Conservation (phyloP, 2,113 vertebrate species). For the Dicentrarchus labrax region DNA sequence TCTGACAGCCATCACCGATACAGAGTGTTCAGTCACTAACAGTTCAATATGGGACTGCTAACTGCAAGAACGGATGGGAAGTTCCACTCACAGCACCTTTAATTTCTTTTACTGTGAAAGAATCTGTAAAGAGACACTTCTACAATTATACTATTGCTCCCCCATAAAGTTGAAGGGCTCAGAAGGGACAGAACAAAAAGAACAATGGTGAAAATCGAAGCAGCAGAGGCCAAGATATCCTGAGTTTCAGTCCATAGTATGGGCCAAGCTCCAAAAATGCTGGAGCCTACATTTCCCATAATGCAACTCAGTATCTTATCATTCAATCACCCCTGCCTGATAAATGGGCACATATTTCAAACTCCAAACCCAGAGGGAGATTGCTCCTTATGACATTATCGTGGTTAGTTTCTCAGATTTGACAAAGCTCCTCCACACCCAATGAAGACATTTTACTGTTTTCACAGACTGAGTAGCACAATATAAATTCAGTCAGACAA, state of each 20-base stretch:
- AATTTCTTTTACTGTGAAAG: neutral
- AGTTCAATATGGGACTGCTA: too few relatives aligned
- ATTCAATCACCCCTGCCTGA: neutral
- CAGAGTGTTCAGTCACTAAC: too few relatives aligned
- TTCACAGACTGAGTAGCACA: neutral
- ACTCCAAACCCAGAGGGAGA: neutral
- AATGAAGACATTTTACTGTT: neutral
- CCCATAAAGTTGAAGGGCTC: neutral
- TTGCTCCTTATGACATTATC: neutral
- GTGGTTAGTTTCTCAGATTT: neutral
- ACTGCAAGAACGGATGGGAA: too few relatives aligned
- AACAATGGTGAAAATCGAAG: neutral
- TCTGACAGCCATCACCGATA: too few relatives aligned
- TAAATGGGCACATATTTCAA: neutral
- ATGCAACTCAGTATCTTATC: neutral
- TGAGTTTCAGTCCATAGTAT: neutral
- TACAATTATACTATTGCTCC: too few relatives aligned
- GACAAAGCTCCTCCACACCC: neutral
- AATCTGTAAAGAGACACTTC: neutral
- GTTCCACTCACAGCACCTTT: neutral
- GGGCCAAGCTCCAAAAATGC: neutral
- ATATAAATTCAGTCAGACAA: too few relatives aligned
- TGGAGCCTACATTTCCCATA: neutral
- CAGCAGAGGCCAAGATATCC: neutral
- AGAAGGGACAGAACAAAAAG: neutral